Base-by-base conservation (phyloP, 1,140 invertebrate genomes). In the Magallana ariakensis region DNA sequence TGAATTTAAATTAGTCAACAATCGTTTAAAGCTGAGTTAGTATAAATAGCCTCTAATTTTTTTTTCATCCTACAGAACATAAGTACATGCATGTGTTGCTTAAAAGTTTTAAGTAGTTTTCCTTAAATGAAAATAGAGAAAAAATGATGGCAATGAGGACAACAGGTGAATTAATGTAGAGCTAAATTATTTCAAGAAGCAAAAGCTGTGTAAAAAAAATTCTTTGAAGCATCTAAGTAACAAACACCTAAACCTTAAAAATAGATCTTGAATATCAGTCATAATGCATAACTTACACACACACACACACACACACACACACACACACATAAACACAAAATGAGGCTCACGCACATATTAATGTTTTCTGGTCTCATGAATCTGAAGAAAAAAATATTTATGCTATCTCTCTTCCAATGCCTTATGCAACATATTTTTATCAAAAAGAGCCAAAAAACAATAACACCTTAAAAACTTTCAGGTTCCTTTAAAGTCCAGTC, bases 191-290 rank as follows among this genome's bases (percentile, higher is more conserved):
- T 11, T 75, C 1, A 75, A 22, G 22, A 75, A 46, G 33, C 33
- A 46, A 75, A 75, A 75, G 66, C 66, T 26, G 22, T 33, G 66
- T 26, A 33, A 33, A 8, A 46, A 60, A 60, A 60, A n/a, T 10
- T 75, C 66, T 26, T 13, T 75, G 66, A 46, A 26, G 66, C 66
- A 26, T 75, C 66, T 75, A 75, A 9, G 13, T 75, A 75, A 26
- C 22, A 75, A 33, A 5, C 22, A 75, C 26, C 66, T 75, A 33
- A 11, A 75, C 22, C 19, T 75, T 46, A 26, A 19, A 22, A 19
- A 75, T 22, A 75, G 19, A 75, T 75, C 66, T 75, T 75, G 22
- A 75, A 19, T 75, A 70, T 60, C n/a, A 70, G 66, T 26, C 10
- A 75, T 10, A 75, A 75, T 46, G 33, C 33, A 46, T 46, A 46